Percentiles rank a stretch among this genome's conserved stretches.
phyloP scores from a whole-genome alignment of 2,888 invertebrate genomes.

The Anoplius nigerrimus region DNA sequence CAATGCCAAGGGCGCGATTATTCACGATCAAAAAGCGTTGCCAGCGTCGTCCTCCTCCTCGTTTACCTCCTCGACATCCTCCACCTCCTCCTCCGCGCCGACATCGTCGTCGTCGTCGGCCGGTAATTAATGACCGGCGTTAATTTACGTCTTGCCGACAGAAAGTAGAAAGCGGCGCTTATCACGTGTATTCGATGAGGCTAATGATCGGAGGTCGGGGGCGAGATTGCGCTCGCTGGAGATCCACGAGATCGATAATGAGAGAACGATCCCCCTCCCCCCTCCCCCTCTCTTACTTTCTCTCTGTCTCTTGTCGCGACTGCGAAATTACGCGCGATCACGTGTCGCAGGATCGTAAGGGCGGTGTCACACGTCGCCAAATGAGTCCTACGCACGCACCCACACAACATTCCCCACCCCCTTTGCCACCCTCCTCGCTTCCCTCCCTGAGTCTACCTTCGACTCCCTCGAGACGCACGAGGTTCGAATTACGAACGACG shows the following conservation, averaged over 20 bases:
- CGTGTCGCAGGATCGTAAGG: not conserved
- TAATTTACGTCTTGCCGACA: too few species aligned
- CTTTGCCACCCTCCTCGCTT: not conserved
- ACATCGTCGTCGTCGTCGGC: not conserved
- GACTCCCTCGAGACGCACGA: too few species aligned
- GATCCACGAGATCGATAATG: conserved; percentile 32
- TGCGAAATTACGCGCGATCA: conserved; percentile 39
- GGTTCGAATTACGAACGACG: too few species aligned
- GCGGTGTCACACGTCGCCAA: conserved; percentile 39
- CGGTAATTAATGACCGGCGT: not conserved
- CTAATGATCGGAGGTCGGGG: conserved; percentile 33
- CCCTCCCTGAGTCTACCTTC: too few species aligned
- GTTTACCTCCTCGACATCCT: too few species aligned
- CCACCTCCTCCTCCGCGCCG: too few species aligned
- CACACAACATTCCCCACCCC: not conserved
- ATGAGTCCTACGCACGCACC: conserved; percentile 38
- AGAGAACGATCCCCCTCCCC: conserved; percentile 6
- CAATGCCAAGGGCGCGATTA: too few species aligned
- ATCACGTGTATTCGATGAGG: conserved; percentile 36
- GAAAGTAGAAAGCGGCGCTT: too few species aligned
- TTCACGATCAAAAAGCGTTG: too few species aligned
- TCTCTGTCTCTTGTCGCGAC: conserved; percentile 34
- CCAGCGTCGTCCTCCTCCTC: too few species aligned
- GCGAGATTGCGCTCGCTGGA: conserved; percentile 18
- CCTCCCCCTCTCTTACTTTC: conserved; percentile 19